These are phyloP conservation scores for Dicaeum eximium DNA, from an alignment of 2,113 vertebrate genomes.

Conservation along the genomic window DNA sequence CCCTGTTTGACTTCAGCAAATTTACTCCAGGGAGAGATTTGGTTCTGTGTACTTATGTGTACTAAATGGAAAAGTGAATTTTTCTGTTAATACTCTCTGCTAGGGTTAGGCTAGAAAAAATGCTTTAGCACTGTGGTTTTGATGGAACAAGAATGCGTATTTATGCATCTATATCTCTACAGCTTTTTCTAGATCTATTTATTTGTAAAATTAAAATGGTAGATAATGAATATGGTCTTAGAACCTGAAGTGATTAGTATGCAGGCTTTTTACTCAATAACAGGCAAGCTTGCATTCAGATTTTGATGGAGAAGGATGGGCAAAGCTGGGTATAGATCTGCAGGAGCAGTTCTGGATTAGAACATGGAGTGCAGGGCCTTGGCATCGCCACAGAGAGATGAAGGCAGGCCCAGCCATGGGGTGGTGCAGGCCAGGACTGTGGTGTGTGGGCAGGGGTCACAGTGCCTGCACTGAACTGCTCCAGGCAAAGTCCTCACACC, in stretches of 20 bases:
- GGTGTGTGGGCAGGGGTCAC: accelerated
- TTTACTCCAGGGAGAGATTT: slow-evolving; percentile 2
- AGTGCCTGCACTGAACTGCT: neutral
- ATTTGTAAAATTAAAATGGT: neutral
- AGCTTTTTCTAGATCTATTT: neutral
- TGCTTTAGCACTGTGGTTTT: neutral
- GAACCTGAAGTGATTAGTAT: neutral
- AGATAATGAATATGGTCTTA: neutral
- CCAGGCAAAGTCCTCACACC: neutral
- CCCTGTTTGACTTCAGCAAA: slow-evolving; percentile 24
- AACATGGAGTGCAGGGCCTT: neutral
- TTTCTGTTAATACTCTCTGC: slow-evolving; percentile 7
- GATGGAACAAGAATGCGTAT: neutral
- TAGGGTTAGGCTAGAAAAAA: neutral
- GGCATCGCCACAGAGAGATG: neutral
- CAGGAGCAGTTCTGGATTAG: neutral
- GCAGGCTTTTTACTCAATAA: neutral
- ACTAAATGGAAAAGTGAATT: slow-evolving; percentile 23
- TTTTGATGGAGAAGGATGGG: neutral
- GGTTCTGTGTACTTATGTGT: neutral
- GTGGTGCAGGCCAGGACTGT: neutral
- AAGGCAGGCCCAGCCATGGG: neutral
- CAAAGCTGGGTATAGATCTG: neutral
- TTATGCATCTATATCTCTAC: neutral
- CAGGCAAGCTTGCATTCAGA: neutral